Percentiles rank a stretch among this genome's conserved stretches.
Conservation (phyloP, 2,113 vertebrate species). For the Microcebus tavaratra region DNA sequence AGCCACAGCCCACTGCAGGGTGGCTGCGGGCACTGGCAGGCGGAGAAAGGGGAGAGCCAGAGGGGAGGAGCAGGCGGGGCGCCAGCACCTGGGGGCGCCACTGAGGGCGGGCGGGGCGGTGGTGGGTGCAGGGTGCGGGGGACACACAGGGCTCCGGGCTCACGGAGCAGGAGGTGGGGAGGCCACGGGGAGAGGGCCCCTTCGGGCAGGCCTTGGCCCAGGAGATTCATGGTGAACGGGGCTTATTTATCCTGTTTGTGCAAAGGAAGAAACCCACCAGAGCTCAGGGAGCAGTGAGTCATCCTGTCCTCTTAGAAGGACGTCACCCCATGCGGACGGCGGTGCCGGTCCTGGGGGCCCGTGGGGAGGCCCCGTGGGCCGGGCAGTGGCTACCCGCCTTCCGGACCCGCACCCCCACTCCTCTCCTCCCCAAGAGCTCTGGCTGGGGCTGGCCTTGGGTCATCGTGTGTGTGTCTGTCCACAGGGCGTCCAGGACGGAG, state of each 20-base stretch:
- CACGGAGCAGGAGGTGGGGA: background rate
- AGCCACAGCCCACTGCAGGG: background rate
- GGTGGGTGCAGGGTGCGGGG: background rate
- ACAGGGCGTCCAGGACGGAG: conserved; percentile 76
- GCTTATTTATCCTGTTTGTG: rapidly evolving
- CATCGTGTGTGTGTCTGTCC: background rate
- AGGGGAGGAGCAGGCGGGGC: background rate
- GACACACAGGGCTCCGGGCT: too few species aligned
- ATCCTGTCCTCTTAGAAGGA: background rate
- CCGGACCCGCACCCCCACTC: rapidly evolving
- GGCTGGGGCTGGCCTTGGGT: rapidly evolving
- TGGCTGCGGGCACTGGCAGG: background rate
- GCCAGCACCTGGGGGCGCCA: too few species aligned
- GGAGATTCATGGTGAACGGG: rapidly evolving
- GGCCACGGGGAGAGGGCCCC: too few species aligned
- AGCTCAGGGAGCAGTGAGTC: rapidly evolving
- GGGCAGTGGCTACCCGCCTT: background rate
- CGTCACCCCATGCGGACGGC: rapidly evolving
- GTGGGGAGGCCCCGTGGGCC: background rate
- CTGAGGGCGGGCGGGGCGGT: too few species aligned
- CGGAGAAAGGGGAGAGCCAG: background rate
- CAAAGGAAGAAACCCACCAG: background rate
- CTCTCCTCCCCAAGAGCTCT: rapidly evolving
- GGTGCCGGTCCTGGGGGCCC: too few species aligned
- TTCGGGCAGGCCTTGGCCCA: background rate